Base-by-base conservation (phyloP, 2,797 vertebrate genomes). In the Brachyrhaphis roseni region DNA sequence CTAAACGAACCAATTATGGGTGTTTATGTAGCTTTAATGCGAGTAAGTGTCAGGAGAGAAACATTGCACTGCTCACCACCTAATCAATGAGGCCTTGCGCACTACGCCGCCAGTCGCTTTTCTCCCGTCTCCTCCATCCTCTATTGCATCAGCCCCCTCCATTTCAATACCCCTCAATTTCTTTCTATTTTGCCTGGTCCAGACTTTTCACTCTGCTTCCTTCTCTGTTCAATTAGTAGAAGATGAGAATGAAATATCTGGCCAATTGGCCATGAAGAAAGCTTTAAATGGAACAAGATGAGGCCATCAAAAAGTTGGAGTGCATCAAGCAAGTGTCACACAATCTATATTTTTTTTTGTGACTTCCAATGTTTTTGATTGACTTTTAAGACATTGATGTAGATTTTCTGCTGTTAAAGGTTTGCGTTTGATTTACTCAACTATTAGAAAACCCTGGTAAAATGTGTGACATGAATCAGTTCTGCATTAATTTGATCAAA, bases 191-290 rank as follows among this genome's bases (percentile, higher is more conserved):
- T 72, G 16, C 39, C 49, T 43, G 46, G 43, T 16, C 75, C 55
- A 72, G 73, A 53, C 71, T 8, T 59, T 74, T 59, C 78, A 55
- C 72, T 55, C 71, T 39, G 49, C 23, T 85, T 90, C 84, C 82
- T 78, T 90, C 81, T 89, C 87, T 86, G 89, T 92, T 94, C 93
- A 95, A 95, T 96, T 95, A 95, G 91, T 80, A 36, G 74, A 85
- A 93, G 93, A 94, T 90, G 92, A 90, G 89, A 91, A 89, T 88
- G 88, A 94, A 90, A 87, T 87, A 90, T 92, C 90, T 87, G 92
- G 92, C 93, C 94, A 95, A 96, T 95, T 96, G 94, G 92, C 92
- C 94, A 91, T 95, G 94, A 95, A 94, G 92, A 94, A 86, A 91
- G 91, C 86, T 91, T 93, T 92, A 93, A 94, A 91, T 76, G 6